Evolutionary conservation across 1,140 invertebrate genomes (phyloP).

Genomic region (Pseudoatta argentina): DNA sequence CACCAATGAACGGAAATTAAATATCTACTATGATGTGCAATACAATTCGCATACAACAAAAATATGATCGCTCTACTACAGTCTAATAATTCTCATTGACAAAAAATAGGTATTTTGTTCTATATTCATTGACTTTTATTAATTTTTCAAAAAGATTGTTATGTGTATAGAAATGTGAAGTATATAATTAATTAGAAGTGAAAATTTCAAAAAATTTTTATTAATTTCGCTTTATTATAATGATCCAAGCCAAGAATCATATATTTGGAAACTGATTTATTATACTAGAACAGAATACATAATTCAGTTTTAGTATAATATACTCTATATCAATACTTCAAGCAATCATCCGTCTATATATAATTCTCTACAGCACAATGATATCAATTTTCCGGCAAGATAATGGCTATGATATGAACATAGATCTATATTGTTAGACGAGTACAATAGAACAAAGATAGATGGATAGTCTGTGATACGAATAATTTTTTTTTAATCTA

Average conservation of each 20-base stretch:
- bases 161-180: too few species aligned
- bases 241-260: too few species aligned
- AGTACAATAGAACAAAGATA: conserved; percentile 13
- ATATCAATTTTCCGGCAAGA: conserved; percentile 11
- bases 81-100: conserved; percentile 6
- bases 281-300: too few species aligned
- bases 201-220: too few species aligned
- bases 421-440: conserved; percentile 18
- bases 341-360: background rate
- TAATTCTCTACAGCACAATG: background rate
- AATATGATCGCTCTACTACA: too few species aligned
- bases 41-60: background rate
- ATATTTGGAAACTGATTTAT: too few species aligned
- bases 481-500: conserved; percentile 15
- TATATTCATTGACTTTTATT: background rate
- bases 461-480: background rate
- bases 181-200: too few species aligned
- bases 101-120: background rate
- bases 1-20: background rate
- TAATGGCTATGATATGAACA: conserved; percentile 22
- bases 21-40: background rate
- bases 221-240: too few species aligned
- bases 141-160: background rate
- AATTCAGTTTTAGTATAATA: background rate
- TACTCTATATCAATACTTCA: background rate